Base-by-base conservation (phyloP, 2,797 vertebrate species). In the Trachops cirrhosus region DNA sequence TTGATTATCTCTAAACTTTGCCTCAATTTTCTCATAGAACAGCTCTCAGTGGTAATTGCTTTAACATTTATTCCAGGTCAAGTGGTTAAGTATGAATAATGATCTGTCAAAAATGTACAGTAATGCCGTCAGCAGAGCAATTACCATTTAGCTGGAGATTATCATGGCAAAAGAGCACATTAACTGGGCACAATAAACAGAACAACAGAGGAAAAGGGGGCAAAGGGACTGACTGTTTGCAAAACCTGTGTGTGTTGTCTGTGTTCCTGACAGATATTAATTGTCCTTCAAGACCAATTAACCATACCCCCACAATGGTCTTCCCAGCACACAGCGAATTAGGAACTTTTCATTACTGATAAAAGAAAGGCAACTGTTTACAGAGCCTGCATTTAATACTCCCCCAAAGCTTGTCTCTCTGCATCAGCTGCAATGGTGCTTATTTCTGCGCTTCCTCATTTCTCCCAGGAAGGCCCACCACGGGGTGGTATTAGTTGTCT, bases 31-130 rank as follows among this genome's bases (percentile, higher is more conserved):
- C 98, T 98, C 97, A 98, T 98, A 98, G 98, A 98, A 99, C 98
- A 98, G 98, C 98, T 99, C 99, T 99, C 98, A 97, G 98, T 98
- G 98, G 98, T 99, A 99, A 99, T 99, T 99, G 99, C 98, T 98
- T 98, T 99, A 99, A 99, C 99, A 99, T 99, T 99, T 99, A 99
- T 99, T 99, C 98, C 98, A 99, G 99, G 99, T 99, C 99, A 99
- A 99, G 98, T 98, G 99, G 99, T 99, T 99, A 99, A 99, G 98
- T 99, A 99, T 99, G 99, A 99, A 99, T 99, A 99, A 99, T 99
- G 99, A 99, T 98, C 98, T 99, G 99, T 99, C 99, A 99, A 98
- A 99, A 99, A 98, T 97, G 98, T 99, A 99, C 98, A 99, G 98
- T 99, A 98, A 98, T 97, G 98, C 98, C 98, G 98, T 99, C 99